Percentiles rank a stretch among this genome's conserved stretches.
phyloP scores from a whole-genome alignment of 2,113 vertebrate genomes.

The Anthoscopus minutus region DNA sequence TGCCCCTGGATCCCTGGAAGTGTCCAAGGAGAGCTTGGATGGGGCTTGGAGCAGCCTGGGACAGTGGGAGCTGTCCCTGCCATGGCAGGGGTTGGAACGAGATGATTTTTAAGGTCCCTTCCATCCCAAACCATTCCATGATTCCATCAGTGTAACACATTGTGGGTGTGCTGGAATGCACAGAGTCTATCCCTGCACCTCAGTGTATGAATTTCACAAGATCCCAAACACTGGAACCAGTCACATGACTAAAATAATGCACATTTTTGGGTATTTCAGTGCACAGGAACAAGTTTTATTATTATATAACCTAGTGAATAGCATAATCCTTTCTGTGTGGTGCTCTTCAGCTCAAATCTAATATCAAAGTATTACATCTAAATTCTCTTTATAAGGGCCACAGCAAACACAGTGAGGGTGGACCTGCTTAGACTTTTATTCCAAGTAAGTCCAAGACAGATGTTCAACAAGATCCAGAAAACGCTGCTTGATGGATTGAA shows the following conservation, averaged over 20 bases:
- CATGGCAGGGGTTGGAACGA: rapidly evolving
- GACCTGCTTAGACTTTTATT: neutral
- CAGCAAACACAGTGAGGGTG: neutral
- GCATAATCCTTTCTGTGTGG: neutral
- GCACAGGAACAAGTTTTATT: neutral
- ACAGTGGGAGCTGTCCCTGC: neutral
- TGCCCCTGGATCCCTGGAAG: neutral
- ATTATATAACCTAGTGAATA: neutral
- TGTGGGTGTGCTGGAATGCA: neutral
- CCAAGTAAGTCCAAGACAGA: conserved; percentile 24
- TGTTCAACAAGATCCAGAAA: conserved; percentile 54
- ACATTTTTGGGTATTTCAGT: neutral
- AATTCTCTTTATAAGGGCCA: neutral
- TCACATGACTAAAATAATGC: neutral
- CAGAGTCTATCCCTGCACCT: rapidly evolving
- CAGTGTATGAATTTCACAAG: neutral
- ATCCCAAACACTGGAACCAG: neutral
- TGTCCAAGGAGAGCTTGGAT: neutral
- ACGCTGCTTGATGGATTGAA: conserved; percentile 19
- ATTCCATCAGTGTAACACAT: neutral
- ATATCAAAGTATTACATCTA: neutral
- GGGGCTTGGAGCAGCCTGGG: neutral
- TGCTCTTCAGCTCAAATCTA: neutral
- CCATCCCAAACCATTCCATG: neutral
- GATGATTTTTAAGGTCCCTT: rapidly evolving